These are phyloP conservation scores for Scomber colias DNA, from an alignment of 2,113 vertebrate species.

Conservation along the genomic window DNA sequence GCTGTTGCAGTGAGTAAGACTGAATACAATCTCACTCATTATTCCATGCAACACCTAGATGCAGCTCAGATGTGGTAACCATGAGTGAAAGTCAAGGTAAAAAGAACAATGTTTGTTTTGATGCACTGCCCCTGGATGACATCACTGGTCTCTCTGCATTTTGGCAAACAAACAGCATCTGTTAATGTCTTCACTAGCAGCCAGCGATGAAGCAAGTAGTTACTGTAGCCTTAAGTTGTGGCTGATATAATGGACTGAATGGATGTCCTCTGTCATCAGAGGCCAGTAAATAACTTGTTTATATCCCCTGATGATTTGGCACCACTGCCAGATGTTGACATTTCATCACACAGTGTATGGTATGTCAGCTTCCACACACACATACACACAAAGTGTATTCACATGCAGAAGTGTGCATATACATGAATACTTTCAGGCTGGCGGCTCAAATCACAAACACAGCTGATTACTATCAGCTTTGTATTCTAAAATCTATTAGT, in stretches of 20 bases:
- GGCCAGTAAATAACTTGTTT: conserved; percentile 66
- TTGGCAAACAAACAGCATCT: conserved; percentile 42
- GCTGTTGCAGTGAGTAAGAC: conserved; percentile 1
- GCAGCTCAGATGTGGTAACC: conserved; percentile 26
- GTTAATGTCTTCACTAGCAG: conserved; percentile 49
- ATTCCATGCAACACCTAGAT: conserved; percentile 27
- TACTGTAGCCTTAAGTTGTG: conserved; percentile 3
- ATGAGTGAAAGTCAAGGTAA: conserved; percentile 45
- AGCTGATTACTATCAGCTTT: conserved; percentile 45
- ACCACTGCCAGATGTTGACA: conserved; percentile 67
- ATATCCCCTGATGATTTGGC: conserved; percentile 51
- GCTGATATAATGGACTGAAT: conserved; percentile 14
- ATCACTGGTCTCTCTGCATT: conserved; percentile 40
- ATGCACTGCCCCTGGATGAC: conserved; percentile 29
- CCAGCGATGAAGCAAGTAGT: conserved; percentile 1
- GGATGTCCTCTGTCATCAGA: conserved; percentile 38
- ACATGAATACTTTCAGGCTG: conserved; percentile 7
- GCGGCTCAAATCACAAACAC: background rate
- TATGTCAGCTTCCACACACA: background rate
- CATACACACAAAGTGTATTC: background rate
- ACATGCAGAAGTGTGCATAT: conserved; percentile 18
- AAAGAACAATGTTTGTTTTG: conserved; percentile 53
- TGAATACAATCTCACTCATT: conserved; percentile 4
- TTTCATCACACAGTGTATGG: conserved; percentile 32
- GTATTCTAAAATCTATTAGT: conserved; percentile 25